Percentiles rank a stretch among this genome's conserved stretches.
Conservation (phyloP, 2,113 vertebrate species). For the Clarias magur region DNA sequence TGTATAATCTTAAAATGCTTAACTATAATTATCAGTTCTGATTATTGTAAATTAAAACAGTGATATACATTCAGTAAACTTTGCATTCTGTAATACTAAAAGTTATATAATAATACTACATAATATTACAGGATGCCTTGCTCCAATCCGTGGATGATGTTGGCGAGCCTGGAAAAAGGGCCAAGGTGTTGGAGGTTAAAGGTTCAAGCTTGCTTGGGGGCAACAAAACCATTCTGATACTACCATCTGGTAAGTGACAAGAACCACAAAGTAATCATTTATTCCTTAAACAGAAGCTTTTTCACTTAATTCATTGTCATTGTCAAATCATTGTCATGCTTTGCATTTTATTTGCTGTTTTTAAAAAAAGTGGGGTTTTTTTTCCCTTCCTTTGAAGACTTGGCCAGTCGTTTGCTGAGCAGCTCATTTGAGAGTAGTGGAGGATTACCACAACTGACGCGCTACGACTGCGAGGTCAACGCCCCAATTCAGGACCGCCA, state of each 20-base stretch:
- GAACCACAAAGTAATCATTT: no score
- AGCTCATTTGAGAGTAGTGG: conserved; percentile 81
- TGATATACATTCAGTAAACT: not conserved
- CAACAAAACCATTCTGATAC: conserved; percentile 85
- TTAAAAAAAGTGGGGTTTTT: not conserved
- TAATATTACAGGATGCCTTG: conserved; percentile 74
- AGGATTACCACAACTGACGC: conserved; percentile 87
- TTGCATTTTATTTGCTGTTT: not conserved
- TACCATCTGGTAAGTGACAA: conserved; percentile 85
- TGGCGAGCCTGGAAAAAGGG: conserved; percentile 82
- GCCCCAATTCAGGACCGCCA: conserved; percentile 92
- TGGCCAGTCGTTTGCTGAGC: conserved; percentile 89
- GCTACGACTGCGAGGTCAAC: conserved; percentile 98
- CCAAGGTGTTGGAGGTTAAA: conserved; percentile 80
- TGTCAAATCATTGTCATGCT: not conserved
- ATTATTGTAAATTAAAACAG: not conserved
- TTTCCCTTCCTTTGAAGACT: conserved; percentile 69
- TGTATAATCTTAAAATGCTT: not conserved
- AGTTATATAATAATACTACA: no score
- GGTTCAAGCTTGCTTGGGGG: conserved; percentile 70
- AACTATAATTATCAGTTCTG: not conserved
- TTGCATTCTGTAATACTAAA: not conserved
- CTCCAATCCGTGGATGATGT: conserved; percentile 68
- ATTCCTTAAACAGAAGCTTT: not conserved
- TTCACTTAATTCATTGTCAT: not conserved